Percentiles rank a stretch among this genome's conserved stretches.
phyloP scores from a whole-genome alignment of 2,113 vertebrate species.

The Salvelinus alpinus region DNA sequence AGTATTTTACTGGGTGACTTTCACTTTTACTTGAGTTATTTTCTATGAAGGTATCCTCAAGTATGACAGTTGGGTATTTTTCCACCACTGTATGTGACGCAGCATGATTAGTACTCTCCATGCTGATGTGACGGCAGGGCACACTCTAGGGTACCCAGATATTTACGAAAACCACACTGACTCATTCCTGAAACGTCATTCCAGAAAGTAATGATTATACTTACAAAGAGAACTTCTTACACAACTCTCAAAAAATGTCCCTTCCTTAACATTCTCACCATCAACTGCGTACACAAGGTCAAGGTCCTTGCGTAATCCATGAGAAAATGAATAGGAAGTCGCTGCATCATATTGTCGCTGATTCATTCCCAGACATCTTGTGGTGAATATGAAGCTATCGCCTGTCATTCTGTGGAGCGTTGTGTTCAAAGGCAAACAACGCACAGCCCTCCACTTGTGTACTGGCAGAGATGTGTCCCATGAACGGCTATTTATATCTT shows the following conservation, averaged over 20 bases:
- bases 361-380: background rate
- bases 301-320: background rate
- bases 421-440: constrained; percentile 2
- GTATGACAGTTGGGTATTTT: no score
- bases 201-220: background rate
- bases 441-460: background rate
- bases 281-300: background rate
- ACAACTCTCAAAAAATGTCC: background rate
- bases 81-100: background rate
- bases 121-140: background rate
- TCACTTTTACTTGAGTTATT: no score
- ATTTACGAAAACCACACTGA: background rate
- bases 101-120: background rate
- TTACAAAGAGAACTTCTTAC: background rate
- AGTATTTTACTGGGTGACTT: no score
- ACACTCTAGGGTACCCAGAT: background rate
- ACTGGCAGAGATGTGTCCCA: constrained; percentile 10
- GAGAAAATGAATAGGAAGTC: background rate
- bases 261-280: background rate
- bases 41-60: no score
- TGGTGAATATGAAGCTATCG: background rate
- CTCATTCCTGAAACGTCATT: background rate
- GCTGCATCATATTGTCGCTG: background rate
- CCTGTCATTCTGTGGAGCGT: background rate
- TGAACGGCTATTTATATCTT: background rate